Percentiles rank a stretch among this genome's conserved stretches.
phyloP scores from a whole-genome alignment of 2,113 vertebrate species.

The Myocastor coypus region DNA sequence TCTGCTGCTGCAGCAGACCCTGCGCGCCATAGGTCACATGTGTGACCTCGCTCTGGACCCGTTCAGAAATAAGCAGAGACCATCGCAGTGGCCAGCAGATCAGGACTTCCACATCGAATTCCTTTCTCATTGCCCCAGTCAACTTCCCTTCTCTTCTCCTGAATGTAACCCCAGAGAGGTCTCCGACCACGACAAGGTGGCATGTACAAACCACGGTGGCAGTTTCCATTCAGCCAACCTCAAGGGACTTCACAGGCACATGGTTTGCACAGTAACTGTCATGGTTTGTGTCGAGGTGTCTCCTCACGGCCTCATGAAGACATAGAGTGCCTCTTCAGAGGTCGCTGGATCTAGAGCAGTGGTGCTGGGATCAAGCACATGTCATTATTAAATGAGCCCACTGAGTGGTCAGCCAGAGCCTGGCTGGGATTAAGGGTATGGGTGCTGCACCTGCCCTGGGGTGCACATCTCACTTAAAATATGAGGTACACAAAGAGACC shows the following conservation, averaged over 20 bases:
- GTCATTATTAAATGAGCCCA: not conserved
- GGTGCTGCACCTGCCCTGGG: not conserved
- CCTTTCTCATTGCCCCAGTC: not conserved
- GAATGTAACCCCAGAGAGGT: not conserved
- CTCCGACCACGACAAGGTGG: not conserved
- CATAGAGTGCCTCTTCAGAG: not conserved
- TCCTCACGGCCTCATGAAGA: not conserved
- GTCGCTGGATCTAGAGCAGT: not conserved
- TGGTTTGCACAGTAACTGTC: not conserved
- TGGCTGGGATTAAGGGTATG: not conserved
- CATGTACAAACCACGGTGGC: rapidly evolving
- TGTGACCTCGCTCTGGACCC: not conserved
- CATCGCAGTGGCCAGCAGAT: not conserved
- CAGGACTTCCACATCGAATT: no score
- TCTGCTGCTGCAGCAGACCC: rapidly evolving
- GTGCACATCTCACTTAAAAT: not conserved
- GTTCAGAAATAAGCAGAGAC: not conserved
- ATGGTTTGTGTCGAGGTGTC: not conserved
- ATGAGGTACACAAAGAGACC: not conserved
- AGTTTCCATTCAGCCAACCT: not conserved
- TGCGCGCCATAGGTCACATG: rapidly evolving
- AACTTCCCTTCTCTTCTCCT: not conserved
- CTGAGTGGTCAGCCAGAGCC: not conserved
- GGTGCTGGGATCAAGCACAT: not conserved
- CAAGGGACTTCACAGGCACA: not conserved